Evolutionary conservation across 2,113 vertebrate species (phyloP), one percentile per base, ranked within the genome.

Genomic region (Eclectus roratus): DNA sequence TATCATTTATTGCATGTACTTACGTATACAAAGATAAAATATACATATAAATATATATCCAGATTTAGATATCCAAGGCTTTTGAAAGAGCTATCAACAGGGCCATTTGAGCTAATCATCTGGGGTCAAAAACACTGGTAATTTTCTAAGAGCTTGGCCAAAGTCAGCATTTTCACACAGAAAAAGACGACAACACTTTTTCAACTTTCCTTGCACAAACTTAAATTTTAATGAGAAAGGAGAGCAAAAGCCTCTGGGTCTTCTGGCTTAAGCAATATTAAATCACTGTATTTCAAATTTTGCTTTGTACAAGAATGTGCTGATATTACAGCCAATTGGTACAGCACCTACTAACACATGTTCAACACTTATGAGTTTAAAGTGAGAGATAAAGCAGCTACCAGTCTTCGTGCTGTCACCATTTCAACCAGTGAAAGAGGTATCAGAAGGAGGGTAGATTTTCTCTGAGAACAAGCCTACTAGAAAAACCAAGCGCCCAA

Each of bases 161-260:
- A 58, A 86, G 37, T 6, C 27, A 63, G 50, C 6, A 16, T 63
- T 88, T 72, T 71, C 27, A n/a, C 20, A 61, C 11, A 28, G 63
- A 80, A 37, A 4, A 79, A 49, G 9, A 58, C 8, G 6, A 55
- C 14, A 64, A 46, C 0, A 0, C 1, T 18, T 58, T 80, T 80
- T 46, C 37, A 74, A 9, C 47, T 58, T 58, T 46, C 27, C 13
- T 82, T 41, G 17, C 25, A 58, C 29, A 55, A 66, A 50, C 9
- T 55, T 41, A 60, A 63, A 46, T 1, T 2, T 53, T 49, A 53
- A 55, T 16, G 13, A 86, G 13, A 80, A 89, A 89, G 19, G 70
- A 2, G 0, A 79, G 23, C 24, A 49, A 71, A 68, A 50, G 11
- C 20, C 17, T 39, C 39, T 43, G 29, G 28, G 25, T 33, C 8